A percentile compares a stretch with the other conserved stretches of the same genome.
phyloP scores from a whole-genome alignment of 2,797 vertebrate genomes.

The Myiotriccus ornatus region DNA sequence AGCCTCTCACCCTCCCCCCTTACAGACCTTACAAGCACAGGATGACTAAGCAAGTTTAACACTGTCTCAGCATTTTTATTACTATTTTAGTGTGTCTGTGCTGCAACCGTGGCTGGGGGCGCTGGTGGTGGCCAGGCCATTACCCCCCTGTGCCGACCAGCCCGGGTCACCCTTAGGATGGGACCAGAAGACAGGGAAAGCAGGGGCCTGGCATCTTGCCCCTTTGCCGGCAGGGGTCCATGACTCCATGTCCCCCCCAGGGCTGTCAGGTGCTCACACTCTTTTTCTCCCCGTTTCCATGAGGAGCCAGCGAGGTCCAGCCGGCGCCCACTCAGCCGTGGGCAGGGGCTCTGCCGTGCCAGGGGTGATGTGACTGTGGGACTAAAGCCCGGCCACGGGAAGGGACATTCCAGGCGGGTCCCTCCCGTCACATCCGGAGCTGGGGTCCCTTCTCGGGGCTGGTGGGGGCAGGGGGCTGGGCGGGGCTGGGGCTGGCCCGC shows the following conservation, averaged over 20 bases:
- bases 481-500: slow-evolving; percentile 81
- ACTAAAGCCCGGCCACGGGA: neutral
- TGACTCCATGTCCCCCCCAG: neutral
- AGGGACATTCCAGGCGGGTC: accelerated
- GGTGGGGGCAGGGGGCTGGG: slow-evolving; percentile 64
- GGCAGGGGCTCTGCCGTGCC: neutral
- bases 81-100: neutral
- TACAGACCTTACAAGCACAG: neutral
- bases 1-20: accelerated
- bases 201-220: accelerated
- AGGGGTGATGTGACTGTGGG: neutral
- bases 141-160: accelerated
- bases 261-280: neutral
- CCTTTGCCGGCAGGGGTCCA: accelerated
- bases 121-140: neutral
- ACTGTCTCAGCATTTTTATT: slow-evolving; percentile 6
- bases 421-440: neutral
- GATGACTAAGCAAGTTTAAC: neutral
- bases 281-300: neutral
- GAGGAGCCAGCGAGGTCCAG: neutral
- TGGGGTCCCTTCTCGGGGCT: slow-evolving; percentile 29
- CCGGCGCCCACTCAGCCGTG: accelerated
- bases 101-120: neutral
- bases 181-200: neutral
- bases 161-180: accelerated